Conservation (phyloP, 2,797 vertebrate species). For the Sorex maritimensis region DNA sequence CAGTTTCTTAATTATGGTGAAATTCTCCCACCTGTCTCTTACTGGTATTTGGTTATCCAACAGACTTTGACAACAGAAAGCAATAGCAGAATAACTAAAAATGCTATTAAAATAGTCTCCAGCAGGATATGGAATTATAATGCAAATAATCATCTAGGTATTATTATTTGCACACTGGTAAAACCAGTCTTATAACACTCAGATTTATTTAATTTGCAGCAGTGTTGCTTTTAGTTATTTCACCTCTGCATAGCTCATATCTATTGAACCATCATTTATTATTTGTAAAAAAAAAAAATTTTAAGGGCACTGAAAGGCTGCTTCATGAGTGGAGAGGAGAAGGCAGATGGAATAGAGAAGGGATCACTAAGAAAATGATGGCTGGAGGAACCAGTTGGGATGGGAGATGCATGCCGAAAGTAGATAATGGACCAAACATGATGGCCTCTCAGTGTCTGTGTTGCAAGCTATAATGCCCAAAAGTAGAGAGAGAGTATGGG, state of each 20-base stretch:
- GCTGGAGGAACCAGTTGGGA: too few relatives aligned
- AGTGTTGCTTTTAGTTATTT: neutral
- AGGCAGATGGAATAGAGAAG: too few relatives aligned
- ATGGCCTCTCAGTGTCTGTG: too few relatives aligned
- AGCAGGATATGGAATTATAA: neutral
- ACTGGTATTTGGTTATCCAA: neutral
- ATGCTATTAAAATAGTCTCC: neutral
- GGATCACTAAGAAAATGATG: too few relatives aligned
- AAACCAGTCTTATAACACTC: neutral
- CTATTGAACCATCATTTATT: neutral
- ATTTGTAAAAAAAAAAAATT: too few relatives aligned
- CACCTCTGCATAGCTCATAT: neutral
- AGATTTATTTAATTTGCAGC: neutral
- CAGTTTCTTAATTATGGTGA: neutral
- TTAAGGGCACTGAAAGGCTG: too few relatives aligned
- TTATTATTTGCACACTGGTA: neutral
- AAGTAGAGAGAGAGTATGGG: too few relatives aligned
- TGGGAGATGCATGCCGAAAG: too few relatives aligned
- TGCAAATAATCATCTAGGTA: neutral
- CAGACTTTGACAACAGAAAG: conserved; percentile 13
- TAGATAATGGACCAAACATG: too few relatives aligned
- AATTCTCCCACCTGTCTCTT: neutral
- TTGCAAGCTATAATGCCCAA: too few relatives aligned
- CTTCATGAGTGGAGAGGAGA: too few relatives aligned
- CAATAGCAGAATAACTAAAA: neutral